Base-by-base conservation (phyloP, 92 coral and sea anemone species). In the Actinernus sp. region DNA sequence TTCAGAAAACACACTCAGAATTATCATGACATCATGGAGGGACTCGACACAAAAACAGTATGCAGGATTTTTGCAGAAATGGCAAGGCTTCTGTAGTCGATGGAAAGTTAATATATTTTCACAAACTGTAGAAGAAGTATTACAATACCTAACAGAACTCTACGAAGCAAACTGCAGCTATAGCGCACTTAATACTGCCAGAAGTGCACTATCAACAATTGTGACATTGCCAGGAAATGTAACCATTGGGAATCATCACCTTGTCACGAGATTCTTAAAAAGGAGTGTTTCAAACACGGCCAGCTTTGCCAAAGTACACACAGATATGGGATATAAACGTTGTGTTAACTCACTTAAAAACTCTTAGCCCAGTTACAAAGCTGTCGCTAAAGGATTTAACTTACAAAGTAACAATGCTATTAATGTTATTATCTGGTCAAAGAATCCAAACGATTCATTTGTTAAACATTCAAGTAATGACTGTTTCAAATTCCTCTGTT, bases 171-270 rank as follows among this genome's bases (percentile, higher is more conserved):
- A 77, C 6, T 52, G 82, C 27, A 79, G 87, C 29, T 85, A 85
- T 20, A 77, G 85, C 7, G 78, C 85, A 17, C 55, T 70, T 27
- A 77, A 84, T 71, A 78, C 85, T 68, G 85, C 86, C 11, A 38
- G 86, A 46, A 56, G 81, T 23, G 86, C 92, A 24, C 50, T 85
- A 49, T 79, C 82, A 41, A 63, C 62, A 0, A n/a, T n/a, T n/a
- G n/a, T n/a, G n/a, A n/a, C n/a, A n/a, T n/a, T n/a, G n/a, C n/a
- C n/a, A n/a, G n/a, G n/a, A n/a, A n/a, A n/a, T n/a, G n/a, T n/a
- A n/a, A n/a, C n/a, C n/a, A n/a, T n/a, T n/a, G n/a, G n/a, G n/a
- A n/a, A n/a, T n/a, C n/a, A n/a, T n/a, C n/a, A n/a, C n/a, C n/a
- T n/a, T n/a, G n/a, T n/a, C n/a, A n/a, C n/a, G n/a, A n/a, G n/a